These are phyloP conservation scores for Lucifuga dentata DNA, from an alignment of 2,113 vertebrate species.

Conservation along the genomic window DNA sequence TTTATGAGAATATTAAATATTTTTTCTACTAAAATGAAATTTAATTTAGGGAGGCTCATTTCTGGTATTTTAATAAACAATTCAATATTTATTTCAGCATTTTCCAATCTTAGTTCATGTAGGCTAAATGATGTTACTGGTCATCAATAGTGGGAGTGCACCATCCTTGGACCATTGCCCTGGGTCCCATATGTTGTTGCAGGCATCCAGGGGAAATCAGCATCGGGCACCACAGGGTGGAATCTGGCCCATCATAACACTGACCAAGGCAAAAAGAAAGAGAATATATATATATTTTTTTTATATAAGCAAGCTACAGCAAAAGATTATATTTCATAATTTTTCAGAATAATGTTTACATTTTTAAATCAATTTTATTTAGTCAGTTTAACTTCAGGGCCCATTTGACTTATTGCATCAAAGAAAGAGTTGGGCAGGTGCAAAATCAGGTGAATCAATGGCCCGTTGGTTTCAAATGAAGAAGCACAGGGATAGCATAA, in stretches of 20 bases:
- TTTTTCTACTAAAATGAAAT: background rate
- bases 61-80: background rate
- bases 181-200: conserved; percentile 76
- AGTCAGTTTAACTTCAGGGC: background rate
- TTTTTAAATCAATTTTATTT: background rate
- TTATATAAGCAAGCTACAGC: too few species aligned
- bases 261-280: conserved; percentile 19
- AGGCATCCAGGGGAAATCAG: conserved; percentile 73
- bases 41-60: background rate
- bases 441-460: conserved; percentile 55
- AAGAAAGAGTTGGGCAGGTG: conserved; percentile 38
- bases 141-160: conserved; percentile 39
- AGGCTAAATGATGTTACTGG: conserved; percentile 22
- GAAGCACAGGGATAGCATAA: conserved; percentile 6
- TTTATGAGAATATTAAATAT: background rate
- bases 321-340: conserved; percentile 1
- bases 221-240: conserved; percentile 50
- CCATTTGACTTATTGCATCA: conserved; percentile 5
- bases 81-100: background rate
- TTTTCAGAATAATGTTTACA: background rate
- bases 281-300: background rate
- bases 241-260: conserved; percentile 41
- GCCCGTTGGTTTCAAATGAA: conserved; percentile 23
- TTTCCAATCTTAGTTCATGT: background rate
- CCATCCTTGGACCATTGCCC: conserved; percentile 74